Conservation (phyloP, 2,797 vertebrate species). For the Gila robusta region DNA sequence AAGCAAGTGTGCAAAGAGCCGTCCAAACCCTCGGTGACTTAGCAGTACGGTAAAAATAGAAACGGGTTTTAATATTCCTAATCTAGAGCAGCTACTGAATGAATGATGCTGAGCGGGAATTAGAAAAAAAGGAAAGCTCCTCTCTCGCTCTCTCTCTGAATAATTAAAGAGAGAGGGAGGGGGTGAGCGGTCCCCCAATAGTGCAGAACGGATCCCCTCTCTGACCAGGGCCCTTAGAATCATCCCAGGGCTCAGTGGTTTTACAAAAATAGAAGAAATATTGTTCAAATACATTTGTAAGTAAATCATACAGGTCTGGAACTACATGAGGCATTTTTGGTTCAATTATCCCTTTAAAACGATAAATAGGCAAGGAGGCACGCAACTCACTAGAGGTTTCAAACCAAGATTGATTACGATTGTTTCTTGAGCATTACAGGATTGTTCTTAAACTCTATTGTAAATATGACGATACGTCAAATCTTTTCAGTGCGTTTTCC, state of each 20-base stretch:
- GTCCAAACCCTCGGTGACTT: slow-evolving; percentile 61
- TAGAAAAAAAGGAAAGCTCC: slow-evolving; percentile 60
- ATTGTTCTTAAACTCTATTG: neutral
- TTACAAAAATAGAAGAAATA: neutral
- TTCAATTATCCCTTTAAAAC: neutral
- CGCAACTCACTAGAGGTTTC: neutral
- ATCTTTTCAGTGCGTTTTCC: neutral
- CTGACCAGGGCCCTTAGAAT: neutral
- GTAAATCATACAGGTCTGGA: neutral
- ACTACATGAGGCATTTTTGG: neutral
- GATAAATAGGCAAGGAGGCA: neutral
- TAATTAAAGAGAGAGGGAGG: neutral
- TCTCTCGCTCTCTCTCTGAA: slow-evolving; percentile 39
- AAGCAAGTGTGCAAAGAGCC: neutral
- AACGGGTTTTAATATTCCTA: slow-evolving; percentile 56
- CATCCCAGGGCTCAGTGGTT: neutral
- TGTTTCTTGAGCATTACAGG: neutral
- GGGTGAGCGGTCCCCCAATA: neutral
- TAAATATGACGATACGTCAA: neutral
- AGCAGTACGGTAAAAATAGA: slow-evolving; percentile 56
- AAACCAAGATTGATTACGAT: neutral
- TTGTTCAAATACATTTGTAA: neutral
- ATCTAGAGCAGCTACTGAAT: slow-evolving; percentile 76
- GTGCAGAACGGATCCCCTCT: neutral
- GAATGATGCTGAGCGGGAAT: slow-evolving; percentile 77